phyloP scores from a whole-genome alignment of 2,888 invertebrate species.

The Lithosia quadra region DNA sequence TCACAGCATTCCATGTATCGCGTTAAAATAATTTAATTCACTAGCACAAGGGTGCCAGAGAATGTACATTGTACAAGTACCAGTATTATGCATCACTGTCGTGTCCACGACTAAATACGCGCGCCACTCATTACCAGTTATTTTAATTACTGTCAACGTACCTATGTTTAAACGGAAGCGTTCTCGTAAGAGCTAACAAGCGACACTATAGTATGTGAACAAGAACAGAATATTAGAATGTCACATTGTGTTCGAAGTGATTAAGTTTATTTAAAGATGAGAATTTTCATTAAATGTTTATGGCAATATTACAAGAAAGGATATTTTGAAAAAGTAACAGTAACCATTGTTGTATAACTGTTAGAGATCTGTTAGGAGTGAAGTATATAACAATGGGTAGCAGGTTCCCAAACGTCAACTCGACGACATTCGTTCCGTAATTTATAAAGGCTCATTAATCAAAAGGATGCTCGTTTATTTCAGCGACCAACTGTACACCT shows the following conservation, averaged over 20 bases:
- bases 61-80: conserved; percentile 48
- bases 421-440: conserved; percentile 29
- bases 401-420: conserved; percentile 33
- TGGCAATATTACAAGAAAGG: conserved; percentile 40
- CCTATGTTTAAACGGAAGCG: conserved; percentile 43
- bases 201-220: conserved; percentile 49
- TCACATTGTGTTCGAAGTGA: conserved; percentile 43
- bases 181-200: conserved; percentile 44
- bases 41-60: conserved; percentile 34
- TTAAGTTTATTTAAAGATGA: conserved; percentile 41
- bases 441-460: conserved; percentile 40
- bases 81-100: conserved; percentile 59
- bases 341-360: conserved; percentile 50
- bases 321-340: conserved; percentile 44
- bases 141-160: conserved; percentile 69
- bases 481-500: not conserved
- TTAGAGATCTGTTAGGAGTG: conserved; percentile 37
- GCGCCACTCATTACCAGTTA: conserved; percentile 75
- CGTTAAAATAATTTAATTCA: conserved; percentile 43
- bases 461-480: conserved; percentile 37
- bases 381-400: conserved; percentile 33
- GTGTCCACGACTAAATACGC: conserved; percentile 63
- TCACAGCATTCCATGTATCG: conserved; percentile 34
- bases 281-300: conserved; percentile 31
- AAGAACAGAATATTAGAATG: conserved; percentile 35